A percentile compares a stretch with the other conserved stretches of the same genome.
phyloP scores from a whole-genome alignment of 2,113 vertebrate genomes.

The Paraplagusia blochii region DNA sequence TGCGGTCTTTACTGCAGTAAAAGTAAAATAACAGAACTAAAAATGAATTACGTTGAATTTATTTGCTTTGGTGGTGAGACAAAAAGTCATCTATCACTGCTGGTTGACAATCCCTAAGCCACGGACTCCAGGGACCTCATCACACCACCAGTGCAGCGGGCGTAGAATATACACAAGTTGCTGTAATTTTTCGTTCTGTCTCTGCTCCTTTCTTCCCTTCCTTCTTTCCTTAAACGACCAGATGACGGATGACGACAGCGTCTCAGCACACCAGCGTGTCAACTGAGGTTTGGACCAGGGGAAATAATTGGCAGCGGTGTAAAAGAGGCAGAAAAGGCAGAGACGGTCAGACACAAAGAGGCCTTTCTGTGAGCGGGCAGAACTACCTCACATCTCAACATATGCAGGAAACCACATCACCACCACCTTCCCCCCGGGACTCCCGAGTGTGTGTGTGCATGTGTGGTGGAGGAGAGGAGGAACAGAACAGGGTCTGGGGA shows the following conservation, averaged over 20 bases:
- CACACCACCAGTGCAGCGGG: constrained; percentile 32
- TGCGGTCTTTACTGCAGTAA: constrained; percentile 19
- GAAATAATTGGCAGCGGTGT: constrained; percentile 62
- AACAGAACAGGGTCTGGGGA: constrained; percentile 50
- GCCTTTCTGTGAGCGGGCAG: constrained; percentile 55
- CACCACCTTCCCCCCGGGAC: constrained; percentile 49
- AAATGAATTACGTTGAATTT: constrained; percentile 2
- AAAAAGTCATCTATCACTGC: not conserved
- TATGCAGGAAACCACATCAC: constrained; percentile 63
- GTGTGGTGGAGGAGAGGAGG: not conserved
- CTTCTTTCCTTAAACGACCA: constrained; percentile 5
- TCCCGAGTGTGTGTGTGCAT: not conserved
- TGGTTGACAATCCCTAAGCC: not conserved
- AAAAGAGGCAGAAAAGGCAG: constrained; percentile 36
- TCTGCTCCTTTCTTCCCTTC: constrained; percentile 6
- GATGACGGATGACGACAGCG: constrained; percentile 39
- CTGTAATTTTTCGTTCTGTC: constrained; percentile 17
- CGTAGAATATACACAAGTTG: constrained; percentile 26
- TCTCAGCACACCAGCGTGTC: constrained; percentile 41
- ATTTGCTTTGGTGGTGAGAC: constrained; percentile 5
- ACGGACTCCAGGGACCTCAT: not conserved
- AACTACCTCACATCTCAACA: constrained; percentile 62
- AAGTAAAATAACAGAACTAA: constrained; percentile 19
- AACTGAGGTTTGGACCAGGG: constrained; percentile 52
- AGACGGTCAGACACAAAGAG: constrained; percentile 60